Percentiles rank a stretch among this genome's conserved stretches.
phyloP scores from a whole-genome alignment of 2,113 vertebrate genomes.

The Romanogobio albipinnatus region DNA sequence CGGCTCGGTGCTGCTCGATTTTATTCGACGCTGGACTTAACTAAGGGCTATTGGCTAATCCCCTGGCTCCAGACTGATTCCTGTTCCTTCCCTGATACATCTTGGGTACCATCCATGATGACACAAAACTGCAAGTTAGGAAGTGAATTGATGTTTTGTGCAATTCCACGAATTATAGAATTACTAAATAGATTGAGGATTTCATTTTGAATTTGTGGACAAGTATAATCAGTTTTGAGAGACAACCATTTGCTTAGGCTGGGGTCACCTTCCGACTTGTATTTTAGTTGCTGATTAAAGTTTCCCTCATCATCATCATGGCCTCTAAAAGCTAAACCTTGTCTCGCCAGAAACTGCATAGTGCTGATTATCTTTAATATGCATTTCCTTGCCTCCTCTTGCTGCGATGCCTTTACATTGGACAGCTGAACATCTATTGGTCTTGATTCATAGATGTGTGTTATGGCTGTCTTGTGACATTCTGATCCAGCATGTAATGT shows the following conservation, averaged over 20 bases:
- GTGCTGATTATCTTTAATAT: neutral
- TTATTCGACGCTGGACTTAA: too few species aligned
- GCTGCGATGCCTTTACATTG: neutral
- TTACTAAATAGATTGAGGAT: constrained; percentile 2
- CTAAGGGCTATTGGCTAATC: too few species aligned
- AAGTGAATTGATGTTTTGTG: neutral
- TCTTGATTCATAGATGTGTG: neutral
- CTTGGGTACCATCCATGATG: neutral
- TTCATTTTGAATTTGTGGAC: constrained; percentile 24
- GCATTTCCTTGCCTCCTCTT: neutral
- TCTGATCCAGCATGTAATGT: constrained; percentile 12
- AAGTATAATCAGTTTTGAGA: constrained; percentile 32
- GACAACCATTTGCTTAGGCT: constrained; percentile 37
- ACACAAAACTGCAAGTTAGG: neutral
- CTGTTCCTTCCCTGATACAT: constrained; percentile 14
- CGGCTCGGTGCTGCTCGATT: too few species aligned
- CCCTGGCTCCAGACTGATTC: neutral
- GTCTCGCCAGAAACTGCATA: constrained; percentile 27
- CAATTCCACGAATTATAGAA: neutral
- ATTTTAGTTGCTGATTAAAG: constrained; percentile 38
- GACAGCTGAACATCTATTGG: constrained; percentile 1
- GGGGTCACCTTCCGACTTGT: constrained; percentile 35
- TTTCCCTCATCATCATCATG: constrained; percentile 42
- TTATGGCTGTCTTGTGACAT: neutral
- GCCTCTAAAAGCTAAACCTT: constrained; percentile 46